Evolutionary conservation across 2,113 vertebrate species (phyloP), one percentile per base, ranked within the genome.

Genomic region (Emydocephalus ijimae): DNA sequence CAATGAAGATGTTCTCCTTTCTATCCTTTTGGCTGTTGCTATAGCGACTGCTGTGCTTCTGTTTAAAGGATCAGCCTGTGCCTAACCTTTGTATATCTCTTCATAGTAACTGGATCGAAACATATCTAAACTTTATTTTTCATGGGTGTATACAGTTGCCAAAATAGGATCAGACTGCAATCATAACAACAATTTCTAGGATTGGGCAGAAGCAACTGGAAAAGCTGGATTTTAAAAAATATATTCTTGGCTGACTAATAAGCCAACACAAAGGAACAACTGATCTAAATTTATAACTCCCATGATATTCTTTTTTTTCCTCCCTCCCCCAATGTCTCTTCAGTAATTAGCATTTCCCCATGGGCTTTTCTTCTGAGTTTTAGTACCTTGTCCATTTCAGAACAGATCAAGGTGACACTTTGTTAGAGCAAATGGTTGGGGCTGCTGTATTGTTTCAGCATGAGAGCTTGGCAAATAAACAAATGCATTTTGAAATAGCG

Each of bases 21-120:
- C 29, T 5, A 11, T 64, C 56, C 90, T 0, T 92, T 34, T 24
- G 94, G 34, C 87, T 0, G 59, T 96, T 96, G 90, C 95, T 85
- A 95, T 89, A 93, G 93, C 91, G 94, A 96, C 94, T 24, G 69
- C 94, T 54, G n/a, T 94, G 50, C 85, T 95, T 34, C 86, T 94
- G 85, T 93, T 93, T 54, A 92, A 94, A 92, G 94, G 93, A 93
- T 88, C 89, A 88, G 85, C 57, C 1, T 94, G 88, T 92, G 93
- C 91, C 94, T 97, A 95, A 96, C 95, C 96, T 96, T 94, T 95
- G 85, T 89, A 95, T 95, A 94, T 96, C 93, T 94, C 95, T 95
- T 93, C 48, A 57, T 21, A 0, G 43, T 89, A 50, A 85, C 43
- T 92, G 92, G 93, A 95, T 96, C 34, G 1, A 95, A 96, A 92